Percentiles rank a stretch among this genome's conserved stretches.
Evolutionary conservation across 2,797 vertebrate species (phyloP).

Genomic region (Phrynocephalus forsythii): DNA sequence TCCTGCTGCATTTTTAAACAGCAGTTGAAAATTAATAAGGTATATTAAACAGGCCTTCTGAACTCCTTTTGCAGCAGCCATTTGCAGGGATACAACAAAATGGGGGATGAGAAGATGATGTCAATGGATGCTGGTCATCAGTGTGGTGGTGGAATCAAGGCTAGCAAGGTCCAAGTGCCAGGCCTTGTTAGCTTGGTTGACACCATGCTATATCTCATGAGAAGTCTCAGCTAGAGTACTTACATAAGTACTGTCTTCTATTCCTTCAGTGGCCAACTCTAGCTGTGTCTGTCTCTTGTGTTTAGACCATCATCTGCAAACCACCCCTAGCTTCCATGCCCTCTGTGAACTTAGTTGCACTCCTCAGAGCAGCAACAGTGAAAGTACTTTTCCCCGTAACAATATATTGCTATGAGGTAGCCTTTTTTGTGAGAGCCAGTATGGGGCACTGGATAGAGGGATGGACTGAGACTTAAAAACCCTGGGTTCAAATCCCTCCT

Average conservation of each 20-base stretch:
- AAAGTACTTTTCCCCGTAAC: neutral
- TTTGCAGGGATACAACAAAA: neutral
- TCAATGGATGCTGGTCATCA: neutral
- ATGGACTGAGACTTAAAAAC: too few species aligned
- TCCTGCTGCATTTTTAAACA: constrained; percentile 72
- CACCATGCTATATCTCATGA: too few species aligned
- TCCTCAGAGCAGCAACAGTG: neutral
- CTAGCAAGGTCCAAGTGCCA: neutral
- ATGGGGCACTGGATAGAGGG: too few species aligned
- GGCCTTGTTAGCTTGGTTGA: neutral
- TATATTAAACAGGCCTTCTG: constrained; percentile 67
- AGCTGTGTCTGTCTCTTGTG: neutral
- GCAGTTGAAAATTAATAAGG: constrained; percentile 57
- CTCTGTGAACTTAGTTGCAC: neutral
- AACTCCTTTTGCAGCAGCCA: constrained; percentile 69
- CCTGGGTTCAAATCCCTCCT: too few species aligned
- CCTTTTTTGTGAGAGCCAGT: too few species aligned
- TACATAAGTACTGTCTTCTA: too few species aligned
- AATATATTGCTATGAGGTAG: neutral
- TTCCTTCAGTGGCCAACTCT: neutral
- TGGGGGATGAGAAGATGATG: neutral
- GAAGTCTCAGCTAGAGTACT: too few species aligned
- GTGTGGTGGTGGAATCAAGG: neutral
- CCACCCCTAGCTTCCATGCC: neutral
- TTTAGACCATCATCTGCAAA: neutral